Conservation (phyloP, 2,113 vertebrate species). For the Xenus cinereus region DNA sequence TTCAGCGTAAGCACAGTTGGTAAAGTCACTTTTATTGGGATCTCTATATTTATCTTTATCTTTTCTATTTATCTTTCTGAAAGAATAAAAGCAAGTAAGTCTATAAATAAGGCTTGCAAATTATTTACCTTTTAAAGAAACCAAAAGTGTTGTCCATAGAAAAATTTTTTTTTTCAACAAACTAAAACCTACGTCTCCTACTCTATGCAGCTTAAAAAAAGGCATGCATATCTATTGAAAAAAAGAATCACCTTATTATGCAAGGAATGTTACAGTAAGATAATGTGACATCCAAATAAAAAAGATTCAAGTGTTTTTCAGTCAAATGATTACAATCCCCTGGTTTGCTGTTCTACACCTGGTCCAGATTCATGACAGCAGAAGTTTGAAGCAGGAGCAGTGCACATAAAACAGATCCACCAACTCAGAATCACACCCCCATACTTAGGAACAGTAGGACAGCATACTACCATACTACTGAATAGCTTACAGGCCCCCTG, state of each 20-base stretch:
- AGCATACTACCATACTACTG: neutral
- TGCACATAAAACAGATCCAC: neutral
- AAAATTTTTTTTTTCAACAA: neutral
- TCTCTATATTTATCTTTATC: neutral
- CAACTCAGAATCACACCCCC: neutral
- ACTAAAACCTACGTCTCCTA: neutral
- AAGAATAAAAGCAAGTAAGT: neutral
- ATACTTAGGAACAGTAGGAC: neutral
- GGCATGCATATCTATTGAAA: too few species aligned
- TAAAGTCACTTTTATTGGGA: neutral
- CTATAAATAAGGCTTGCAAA: neutral
- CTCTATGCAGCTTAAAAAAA: neutral
- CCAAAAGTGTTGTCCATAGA: neutral
- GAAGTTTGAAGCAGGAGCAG: neutral
- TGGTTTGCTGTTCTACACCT: neutral
- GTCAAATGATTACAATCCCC: neutral
- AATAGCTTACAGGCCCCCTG: rapidly evolving
- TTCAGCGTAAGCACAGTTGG: neutral
- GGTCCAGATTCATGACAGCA: neutral
- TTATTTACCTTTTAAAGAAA: neutral
- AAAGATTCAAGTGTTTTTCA: neutral
- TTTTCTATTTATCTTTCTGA: neutral
- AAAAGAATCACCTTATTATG: neutral
- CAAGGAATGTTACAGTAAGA: neutral
- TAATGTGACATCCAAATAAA: neutral